Evolutionary conservation across 1,140 invertebrate genomes (phyloP).

Genomic region (Magallana gigas): DNA sequence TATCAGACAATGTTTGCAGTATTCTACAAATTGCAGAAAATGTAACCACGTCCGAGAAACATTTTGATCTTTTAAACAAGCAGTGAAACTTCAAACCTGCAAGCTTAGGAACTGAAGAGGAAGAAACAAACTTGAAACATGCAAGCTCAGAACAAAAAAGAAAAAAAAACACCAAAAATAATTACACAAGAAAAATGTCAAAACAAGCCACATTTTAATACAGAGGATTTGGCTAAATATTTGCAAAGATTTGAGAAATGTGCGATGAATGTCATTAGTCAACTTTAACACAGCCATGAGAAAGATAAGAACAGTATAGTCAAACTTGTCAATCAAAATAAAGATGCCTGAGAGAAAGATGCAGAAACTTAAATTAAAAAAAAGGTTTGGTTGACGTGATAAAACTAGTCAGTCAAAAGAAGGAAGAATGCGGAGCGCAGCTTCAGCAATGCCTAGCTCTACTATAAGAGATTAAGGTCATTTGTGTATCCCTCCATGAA

Average conservation of each 20-base stretch:
- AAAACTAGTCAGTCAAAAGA: too few relatives aligned
- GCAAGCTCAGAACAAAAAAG: too few relatives aligned
- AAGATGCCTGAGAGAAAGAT: neutral
- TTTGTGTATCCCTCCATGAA: too few relatives aligned
- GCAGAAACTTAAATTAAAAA: too few relatives aligned
- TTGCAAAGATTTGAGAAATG: neutral
- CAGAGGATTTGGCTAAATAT: neutral
- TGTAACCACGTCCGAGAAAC: neutral
- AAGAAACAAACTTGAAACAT: neutral
- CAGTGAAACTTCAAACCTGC: neutral
- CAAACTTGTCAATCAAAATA: neutral
- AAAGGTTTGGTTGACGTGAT: too few relatives aligned
- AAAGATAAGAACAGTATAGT: neutral
- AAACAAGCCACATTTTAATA: neutral
- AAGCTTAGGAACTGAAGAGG: neutral
- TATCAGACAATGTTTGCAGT: neutral
- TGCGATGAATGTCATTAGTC: neutral
- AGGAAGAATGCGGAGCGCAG: too few relatives aligned
- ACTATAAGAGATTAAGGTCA: too few relatives aligned
- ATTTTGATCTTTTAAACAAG: neutral
- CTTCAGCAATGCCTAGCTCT: too few relatives aligned
- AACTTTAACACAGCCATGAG: neutral
- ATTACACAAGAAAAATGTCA: neutral
- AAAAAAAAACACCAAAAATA: too few relatives aligned
- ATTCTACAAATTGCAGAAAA: too few relatives aligned